phyloP scores from a whole-genome alignment of 2,888 invertebrate species.

The Listrodromus nycthemerus region DNA sequence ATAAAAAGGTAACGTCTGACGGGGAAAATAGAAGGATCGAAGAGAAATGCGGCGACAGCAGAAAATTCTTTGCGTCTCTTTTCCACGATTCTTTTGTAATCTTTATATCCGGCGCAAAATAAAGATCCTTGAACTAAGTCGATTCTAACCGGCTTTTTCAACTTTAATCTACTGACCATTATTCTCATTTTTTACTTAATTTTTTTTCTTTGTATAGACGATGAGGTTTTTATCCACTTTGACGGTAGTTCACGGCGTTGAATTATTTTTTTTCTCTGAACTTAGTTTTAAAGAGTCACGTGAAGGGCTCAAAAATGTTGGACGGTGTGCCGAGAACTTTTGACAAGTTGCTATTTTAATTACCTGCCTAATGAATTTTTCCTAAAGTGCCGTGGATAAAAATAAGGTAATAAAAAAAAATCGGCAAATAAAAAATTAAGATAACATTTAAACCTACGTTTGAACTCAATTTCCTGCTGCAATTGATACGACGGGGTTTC shows the following conservation, averaged over 20 bases:
- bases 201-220: neutral
- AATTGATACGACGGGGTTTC: no score
- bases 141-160: neutral
- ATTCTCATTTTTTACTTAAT: neutral
- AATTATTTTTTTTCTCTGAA: no score
- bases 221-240: neutral
- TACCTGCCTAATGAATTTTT: no score
- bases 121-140: neutral
- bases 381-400: no score
- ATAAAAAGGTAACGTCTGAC: slow-evolving; percentile 51
- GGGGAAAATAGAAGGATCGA: slow-evolving; percentile 38
- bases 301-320: no score
- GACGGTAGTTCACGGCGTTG: neutral
- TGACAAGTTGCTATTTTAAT: no score
- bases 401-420: no score
- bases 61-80: neutral
- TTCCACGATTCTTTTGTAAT: neutral
- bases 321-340: no score
- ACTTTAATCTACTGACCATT: neutral
- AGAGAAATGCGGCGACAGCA: neutral
- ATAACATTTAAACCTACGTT: no score
- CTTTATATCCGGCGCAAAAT: neutral
- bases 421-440: no score
- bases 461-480: no score
- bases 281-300: no score